These are phyloP conservation scores for Potamarius usumacintae DNA, from an alignment of 2,113 vertebrate genomes.

Conservation along the genomic window DNA sequence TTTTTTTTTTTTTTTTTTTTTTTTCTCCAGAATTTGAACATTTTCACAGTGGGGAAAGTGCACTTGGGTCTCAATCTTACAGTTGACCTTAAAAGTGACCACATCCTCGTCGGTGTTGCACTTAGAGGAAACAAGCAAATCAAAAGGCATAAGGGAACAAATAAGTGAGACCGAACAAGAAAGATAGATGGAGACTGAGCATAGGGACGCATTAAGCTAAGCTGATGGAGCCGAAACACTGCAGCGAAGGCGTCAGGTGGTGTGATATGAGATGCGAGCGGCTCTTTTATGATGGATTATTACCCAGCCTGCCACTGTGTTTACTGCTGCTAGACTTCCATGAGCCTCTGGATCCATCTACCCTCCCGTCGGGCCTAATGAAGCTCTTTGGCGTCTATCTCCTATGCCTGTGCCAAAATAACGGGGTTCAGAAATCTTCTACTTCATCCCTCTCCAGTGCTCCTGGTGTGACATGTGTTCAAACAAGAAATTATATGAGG, in stretches of 20 bases:
- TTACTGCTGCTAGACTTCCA: constrained; percentile 67
- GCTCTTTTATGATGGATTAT: constrained; percentile 59
- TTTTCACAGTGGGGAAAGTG: neutral
- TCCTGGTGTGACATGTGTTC: constrained; percentile 53
- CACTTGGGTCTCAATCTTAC: neutral
- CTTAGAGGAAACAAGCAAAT: neutral
- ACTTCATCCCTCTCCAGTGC: constrained; percentile 53
- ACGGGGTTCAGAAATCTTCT: constrained; percentile 56
- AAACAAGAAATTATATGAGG: constrained; percentile 41
- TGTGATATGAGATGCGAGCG: constrained; percentile 9
- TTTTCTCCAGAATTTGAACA: neutral
- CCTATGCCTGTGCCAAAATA: constrained; percentile 59
- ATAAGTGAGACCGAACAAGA: neutral
- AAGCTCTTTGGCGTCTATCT: constrained; percentile 69
- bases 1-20: too few species aligned
- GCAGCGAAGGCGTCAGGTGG: neutral
- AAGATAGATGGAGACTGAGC: constrained; percentile 27
- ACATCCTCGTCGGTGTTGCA: neutral
- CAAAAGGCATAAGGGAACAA: neutral
- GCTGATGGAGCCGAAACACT: constrained; percentile 17
- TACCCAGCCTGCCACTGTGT: constrained; percentile 66
- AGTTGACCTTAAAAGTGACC: constrained; percentile 1
- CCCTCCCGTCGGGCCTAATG: constrained; percentile 65
- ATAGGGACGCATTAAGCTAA: constrained; percentile 31
- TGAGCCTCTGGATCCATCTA: constrained; percentile 60